phyloP scores from a whole-genome alignment of 2,797 vertebrate species.

The Antennarius maculatus region DNA sequence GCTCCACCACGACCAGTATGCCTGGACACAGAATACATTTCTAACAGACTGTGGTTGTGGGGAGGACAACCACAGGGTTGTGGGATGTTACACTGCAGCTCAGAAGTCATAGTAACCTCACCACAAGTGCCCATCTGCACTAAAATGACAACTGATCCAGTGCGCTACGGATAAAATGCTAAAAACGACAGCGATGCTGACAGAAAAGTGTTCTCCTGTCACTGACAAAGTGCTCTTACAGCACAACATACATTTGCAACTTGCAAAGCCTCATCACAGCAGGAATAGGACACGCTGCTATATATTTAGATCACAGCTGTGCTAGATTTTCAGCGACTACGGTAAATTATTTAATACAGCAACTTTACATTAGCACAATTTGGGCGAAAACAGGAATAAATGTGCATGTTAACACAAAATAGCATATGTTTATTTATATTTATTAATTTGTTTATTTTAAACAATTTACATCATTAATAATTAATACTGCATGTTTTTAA shows the following conservation, averaged over 20 bases:
- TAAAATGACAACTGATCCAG: slow-evolving; percentile 39
- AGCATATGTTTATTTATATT: no score
- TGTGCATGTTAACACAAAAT: no score
- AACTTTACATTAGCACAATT: neutral
- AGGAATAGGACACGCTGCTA: slow-evolving; percentile 12
- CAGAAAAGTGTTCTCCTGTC: slow-evolving; percentile 42
- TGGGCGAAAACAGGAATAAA: slow-evolving; percentile 6
- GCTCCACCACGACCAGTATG: slow-evolving; percentile 54
- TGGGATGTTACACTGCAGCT: slow-evolving; percentile 57
- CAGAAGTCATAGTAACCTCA: slow-evolving; percentile 62
- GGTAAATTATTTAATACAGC: neutral
- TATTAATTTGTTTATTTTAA: neutral
- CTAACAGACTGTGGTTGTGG: slow-evolving; percentile 57
- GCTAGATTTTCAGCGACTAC: no score
- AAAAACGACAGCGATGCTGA: slow-evolving; percentile 23
- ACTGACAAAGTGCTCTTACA: slow-evolving; percentile 44
- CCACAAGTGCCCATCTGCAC: slow-evolving; percentile 45
- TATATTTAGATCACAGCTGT: slow-evolving; percentile 26
- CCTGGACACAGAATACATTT: slow-evolving; percentile 63
- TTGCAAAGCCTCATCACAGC: slow-evolving; percentile 26
- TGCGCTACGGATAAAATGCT: slow-evolving; percentile 20
- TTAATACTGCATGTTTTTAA: neutral
- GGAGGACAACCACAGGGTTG: slow-evolving; percentile 47
- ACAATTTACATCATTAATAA: neutral
- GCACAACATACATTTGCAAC: slow-evolving; percentile 41